Conservation (phyloP, 2,888 invertebrate genomes). For the Drosophila anomelani region DNA sequence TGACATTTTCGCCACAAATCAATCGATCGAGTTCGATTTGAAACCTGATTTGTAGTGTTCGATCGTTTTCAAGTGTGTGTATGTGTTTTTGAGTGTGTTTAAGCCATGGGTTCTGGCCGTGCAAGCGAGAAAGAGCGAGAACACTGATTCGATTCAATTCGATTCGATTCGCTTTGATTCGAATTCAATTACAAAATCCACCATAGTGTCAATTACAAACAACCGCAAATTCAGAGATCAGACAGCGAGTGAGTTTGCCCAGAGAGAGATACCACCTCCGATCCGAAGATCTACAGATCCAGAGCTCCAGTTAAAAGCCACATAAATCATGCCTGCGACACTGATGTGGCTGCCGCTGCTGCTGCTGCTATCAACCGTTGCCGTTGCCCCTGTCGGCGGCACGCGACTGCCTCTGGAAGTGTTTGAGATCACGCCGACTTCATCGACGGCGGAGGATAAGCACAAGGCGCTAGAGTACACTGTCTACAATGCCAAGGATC, state of each 20-base stretch:
- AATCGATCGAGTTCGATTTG: slow-evolving; percentile 46
- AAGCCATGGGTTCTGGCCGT: slow-evolving; percentile 40
- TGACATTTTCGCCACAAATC: slow-evolving; percentile 47
- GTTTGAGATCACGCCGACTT: slow-evolving; percentile 81
- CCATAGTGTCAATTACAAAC: slow-evolving; percentile 79
- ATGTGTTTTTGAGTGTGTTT: slow-evolving; percentile 29
- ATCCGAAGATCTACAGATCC: slow-evolving; percentile 24
- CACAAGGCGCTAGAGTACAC: slow-evolving; percentile 70
- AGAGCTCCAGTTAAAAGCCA: slow-evolving; percentile 22
- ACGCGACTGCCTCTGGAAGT: slow-evolving; percentile 84
- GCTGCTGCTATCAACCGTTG: slow-evolving; percentile 38
- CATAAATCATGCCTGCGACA: slow-evolving; percentile 47
- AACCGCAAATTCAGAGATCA: slow-evolving; percentile 47
- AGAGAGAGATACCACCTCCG: slow-evolving; percentile 17
- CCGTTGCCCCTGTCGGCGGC: slow-evolving; percentile 59
- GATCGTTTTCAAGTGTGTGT: slow-evolving; percentile 26
- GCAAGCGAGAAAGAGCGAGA: slow-evolving; percentile 28
- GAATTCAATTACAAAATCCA: slow-evolving; percentile 45
- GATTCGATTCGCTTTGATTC: slow-evolving; percentile 34
- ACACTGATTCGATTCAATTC: slow-evolving; percentile 22
- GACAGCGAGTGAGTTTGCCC: slow-evolving; percentile 4
- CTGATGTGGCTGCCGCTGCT: slow-evolving; percentile 53
- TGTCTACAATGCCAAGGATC: slow-evolving; percentile 74
- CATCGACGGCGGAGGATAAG: slow-evolving; percentile 35
- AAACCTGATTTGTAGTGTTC: slow-evolving; percentile 57